Percentiles rank a stretch among this genome's conserved stretches.
Conservation (phyloP, 2,113 vertebrate species). For the Trichomycterus rosablanca region DNA sequence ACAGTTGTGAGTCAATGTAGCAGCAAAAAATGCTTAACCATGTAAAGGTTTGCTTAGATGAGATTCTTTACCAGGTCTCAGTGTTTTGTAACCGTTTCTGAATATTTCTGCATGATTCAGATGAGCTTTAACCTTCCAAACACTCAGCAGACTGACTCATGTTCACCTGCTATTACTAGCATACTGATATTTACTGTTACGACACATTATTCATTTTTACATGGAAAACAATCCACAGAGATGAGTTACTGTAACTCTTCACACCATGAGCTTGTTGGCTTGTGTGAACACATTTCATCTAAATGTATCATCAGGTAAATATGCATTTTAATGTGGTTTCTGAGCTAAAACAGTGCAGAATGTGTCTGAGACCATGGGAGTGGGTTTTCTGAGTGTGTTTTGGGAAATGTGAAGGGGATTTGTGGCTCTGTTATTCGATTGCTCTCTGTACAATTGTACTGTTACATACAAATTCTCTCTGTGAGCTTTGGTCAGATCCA, state of each 20-base stretch:
- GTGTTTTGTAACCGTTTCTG: too few species aligned
- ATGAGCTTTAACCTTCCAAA: conserved; percentile 49
- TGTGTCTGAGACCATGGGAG: neutral
- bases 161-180: conserved; percentile 52
- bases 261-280: too few species aligned
- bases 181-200: conserved; percentile 32
- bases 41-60: too few species aligned
- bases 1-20: too few species aligned
- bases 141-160: conserved; percentile 54
- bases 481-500: conserved; percentile 26
- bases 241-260: too few species aligned
- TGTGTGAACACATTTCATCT: neutral
- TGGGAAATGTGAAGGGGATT: conserved; percentile 43
- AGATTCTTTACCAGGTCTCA: too few species aligned
- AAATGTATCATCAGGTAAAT: neutral
- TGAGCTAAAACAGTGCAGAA: conserved; percentile 1
- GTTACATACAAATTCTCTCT: conserved; percentile 40
- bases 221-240: too few species aligned
- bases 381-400: conserved; percentile 34
- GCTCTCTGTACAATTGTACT: conserved; percentile 27
- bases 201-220: neutral
- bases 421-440: conserved; percentile 40
- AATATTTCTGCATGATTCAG: too few species aligned
- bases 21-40: too few species aligned
- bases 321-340: neutral